Percentiles rank a stretch among this genome's conserved stretches.
Evolutionary conservation across 2,888 invertebrate genomes (phyloP).

Genomic region (Hyposoter dolosus): DNA sequence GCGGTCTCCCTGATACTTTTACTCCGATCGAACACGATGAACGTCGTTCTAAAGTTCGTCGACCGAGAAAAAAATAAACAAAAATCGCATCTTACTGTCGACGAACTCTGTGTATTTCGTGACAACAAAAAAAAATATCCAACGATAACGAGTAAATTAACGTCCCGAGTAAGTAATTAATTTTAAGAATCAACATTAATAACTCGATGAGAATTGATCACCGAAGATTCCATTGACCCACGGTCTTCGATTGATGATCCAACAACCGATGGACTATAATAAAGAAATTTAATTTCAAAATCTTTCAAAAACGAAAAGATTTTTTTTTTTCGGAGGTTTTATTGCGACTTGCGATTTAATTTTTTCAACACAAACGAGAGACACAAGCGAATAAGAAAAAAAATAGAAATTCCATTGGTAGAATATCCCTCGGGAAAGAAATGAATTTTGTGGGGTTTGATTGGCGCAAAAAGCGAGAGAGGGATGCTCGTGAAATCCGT

Average conservation of each 20-base stretch:
- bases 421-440: neutral
- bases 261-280: neutral
- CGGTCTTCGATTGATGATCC: neutral
- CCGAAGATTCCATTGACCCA: slow-evolving; percentile 2
- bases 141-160: slow-evolving; percentile 11
- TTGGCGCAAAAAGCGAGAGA: neutral
- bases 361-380: neutral
- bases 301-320: neutral
- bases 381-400: neutral
- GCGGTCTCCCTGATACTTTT: slow-evolving; percentile 48
- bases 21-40: slow-evolving; percentile 60
- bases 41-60: slow-evolving; percentile 53
- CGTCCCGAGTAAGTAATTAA: neutral
- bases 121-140: slow-evolving; percentile 11
- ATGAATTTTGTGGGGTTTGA: neutral
- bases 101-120: slow-evolving; percentile 12
- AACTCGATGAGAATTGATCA: slow-evolving; percentile 4
- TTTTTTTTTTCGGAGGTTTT: neutral
- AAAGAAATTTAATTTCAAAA: neutral
- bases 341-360: neutral
- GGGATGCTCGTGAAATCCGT: neutral
- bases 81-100: slow-evolving; percentile 18
- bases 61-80: slow-evolving; percentile 59
- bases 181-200: neutral
- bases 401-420: neutral